Evolutionary conservation across 2,888 invertebrate genomes (phyloP).

Genomic region (Dasysyrphus tricinctus): DNA sequence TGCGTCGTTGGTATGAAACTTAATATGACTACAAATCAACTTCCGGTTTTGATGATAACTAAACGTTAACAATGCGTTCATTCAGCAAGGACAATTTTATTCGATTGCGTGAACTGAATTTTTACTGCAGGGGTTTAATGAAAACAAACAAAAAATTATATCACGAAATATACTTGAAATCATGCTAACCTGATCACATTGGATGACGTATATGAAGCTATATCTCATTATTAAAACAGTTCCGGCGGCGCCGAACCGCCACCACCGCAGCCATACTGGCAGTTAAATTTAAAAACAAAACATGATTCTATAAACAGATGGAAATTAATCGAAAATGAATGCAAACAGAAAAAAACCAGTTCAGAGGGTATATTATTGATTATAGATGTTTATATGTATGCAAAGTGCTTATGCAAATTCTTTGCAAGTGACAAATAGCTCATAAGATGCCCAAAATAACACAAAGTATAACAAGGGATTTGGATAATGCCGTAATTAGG

Average conservation of each 20-base stretch:
- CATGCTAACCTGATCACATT: background rate
- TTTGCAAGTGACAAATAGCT: too few species aligned
- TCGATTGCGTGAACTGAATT: conserved; percentile 19
- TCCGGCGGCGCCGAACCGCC: background rate
- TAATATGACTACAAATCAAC: background rate
- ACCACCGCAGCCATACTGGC: background rate
- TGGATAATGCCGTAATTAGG: too few species aligned
- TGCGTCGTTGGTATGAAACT: background rate
- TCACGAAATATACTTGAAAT: background rate
- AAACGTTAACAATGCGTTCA: conserved; percentile 4
- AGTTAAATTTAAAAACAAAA: conserved; percentile 14
- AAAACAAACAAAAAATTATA: background rate
- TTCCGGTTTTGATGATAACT: conserved; percentile 10
- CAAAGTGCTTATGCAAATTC: background rate
- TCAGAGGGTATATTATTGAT: background rate
- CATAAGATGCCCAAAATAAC: too few species aligned
- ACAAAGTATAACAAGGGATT: too few species aligned
- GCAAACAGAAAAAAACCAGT: background rate
- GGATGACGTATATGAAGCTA: background rate
- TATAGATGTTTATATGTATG: background rate
- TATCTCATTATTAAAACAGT: background rate
- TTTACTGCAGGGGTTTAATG: background rate
- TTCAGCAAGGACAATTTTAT: conserved; percentile 20
- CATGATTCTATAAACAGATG: conserved; percentile 2
- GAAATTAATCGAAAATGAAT: background rate